These are phyloP conservation scores for Colossoma macropomum DNA, from an alignment of 2,113 vertebrate genomes.

Conservation along the genomic window DNA sequence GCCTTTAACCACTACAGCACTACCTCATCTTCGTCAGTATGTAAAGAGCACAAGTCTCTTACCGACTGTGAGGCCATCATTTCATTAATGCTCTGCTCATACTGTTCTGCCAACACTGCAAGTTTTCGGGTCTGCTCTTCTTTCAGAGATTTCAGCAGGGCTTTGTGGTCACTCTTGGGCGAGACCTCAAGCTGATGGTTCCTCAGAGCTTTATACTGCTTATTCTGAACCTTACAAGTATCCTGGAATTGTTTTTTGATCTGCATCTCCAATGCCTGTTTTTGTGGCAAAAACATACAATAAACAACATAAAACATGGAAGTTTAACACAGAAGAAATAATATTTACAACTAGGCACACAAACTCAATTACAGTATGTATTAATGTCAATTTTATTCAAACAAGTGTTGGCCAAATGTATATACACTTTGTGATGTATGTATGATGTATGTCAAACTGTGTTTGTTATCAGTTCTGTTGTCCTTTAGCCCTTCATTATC, in stretches of 20 bases:
- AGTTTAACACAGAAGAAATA: too few relatives aligned
- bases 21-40: background rate
- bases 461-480: too few relatives aligned
- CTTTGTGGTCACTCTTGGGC: conserved; percentile 98
- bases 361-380: too few relatives aligned
- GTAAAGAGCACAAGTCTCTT: conserved; percentile 50
- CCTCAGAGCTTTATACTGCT: conserved; percentile 99
- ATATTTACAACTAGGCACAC: too few relatives aligned
- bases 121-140: conserved; percentile 98
- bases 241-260: conserved; percentile 99
- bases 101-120: conserved; percentile 97
- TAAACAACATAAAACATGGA: background rate
- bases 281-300: background rate
- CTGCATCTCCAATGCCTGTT: conserved; percentile 96
- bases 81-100: conserved; percentile 98
- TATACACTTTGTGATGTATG: too few relatives aligned
- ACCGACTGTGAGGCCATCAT: conserved; percentile 99
- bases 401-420: too few relatives aligned
- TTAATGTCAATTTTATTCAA: too few relatives aligned
- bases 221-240: conserved; percentile 99
- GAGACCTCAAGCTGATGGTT: conserved; percentile 99
- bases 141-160: conserved; percentile 95
- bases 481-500: too few relatives aligned
- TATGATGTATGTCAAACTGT: too few relatives aligned
- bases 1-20: background rate